Conservation (phyloP, 2,888 invertebrate species). For the Lasioglossum leucozonium region DNA sequence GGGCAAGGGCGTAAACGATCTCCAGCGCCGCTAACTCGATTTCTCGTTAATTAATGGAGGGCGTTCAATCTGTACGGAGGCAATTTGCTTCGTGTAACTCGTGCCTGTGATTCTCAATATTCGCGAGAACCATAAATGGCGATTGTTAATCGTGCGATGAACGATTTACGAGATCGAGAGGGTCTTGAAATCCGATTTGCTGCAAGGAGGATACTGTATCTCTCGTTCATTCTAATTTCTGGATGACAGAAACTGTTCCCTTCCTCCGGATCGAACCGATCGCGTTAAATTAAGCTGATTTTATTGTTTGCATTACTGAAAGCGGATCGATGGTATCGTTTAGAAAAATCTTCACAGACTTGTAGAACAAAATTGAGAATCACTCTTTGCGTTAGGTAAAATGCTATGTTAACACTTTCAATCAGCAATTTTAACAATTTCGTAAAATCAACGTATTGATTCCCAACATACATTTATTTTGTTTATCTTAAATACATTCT, state of each 20-base stretch:
- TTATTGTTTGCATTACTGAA: not conserved
- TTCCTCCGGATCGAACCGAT: not conserved
- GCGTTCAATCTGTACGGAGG: constrained; percentile 1
- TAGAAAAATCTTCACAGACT: not conserved
- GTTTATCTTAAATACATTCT: no score
- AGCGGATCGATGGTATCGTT: not conserved
- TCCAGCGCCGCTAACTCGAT: constrained; percentile 6
- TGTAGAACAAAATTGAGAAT: not conserved
- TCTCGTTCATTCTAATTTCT: not conserved
- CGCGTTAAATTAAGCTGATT: not conserved
- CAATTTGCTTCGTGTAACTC: constrained; percentile 5
- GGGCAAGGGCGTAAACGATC: not conserved
- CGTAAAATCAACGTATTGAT: not conserved
- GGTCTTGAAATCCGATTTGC: not conserved
- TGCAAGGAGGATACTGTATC: not conserved
- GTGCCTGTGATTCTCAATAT: not conserved
- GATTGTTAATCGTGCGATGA: not conserved
- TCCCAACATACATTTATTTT: no score
- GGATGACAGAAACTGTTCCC: not conserved
- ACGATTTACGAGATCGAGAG: not conserved
- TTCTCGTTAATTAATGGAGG: not conserved
- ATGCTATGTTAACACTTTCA: no score
- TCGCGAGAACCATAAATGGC: not conserved
- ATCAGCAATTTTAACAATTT: not conserved
- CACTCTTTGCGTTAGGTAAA: rapidly evolving